A percentile compares a stretch with the other conserved stretches of the same genome.
Conservation (phyloP, 2,113 vertebrate genomes). For the Rhagologus leucostigma region DNA sequence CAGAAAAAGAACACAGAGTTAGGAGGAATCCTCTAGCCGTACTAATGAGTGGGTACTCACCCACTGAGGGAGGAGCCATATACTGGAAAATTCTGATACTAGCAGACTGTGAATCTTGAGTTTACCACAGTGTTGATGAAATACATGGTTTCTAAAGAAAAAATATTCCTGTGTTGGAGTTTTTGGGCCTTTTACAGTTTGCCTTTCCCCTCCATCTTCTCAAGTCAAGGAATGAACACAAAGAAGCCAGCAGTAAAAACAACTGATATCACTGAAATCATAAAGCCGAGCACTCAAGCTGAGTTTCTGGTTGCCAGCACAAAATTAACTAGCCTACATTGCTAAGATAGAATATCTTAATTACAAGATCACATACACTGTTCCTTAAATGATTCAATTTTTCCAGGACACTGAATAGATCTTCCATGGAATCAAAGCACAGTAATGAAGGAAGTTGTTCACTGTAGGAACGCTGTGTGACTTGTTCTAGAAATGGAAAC, state of each 20-base stretch:
- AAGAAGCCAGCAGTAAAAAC: background rate
- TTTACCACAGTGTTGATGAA: background rate
- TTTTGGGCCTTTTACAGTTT: background rate
- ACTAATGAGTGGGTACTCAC: too few relatives aligned
- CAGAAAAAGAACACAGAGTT: background rate
- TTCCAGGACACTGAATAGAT: background rate
- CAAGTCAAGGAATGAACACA: background rate
- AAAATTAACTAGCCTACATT: background rate
- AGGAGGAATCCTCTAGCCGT: background rate
- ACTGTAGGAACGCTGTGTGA: background rate
- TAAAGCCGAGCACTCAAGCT: background rate
- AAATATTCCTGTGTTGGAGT: background rate
- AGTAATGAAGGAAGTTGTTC: background rate
- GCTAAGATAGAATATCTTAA: background rate
- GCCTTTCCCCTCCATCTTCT: rapidly evolving
- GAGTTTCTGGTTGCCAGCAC: background rate
- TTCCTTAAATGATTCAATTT: background rate
- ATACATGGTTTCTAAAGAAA: background rate
- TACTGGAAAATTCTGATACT: background rate
- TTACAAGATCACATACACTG: background rate
- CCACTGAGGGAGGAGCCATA: background rate
- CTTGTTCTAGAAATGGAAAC: background rate
- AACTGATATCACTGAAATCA: background rate
- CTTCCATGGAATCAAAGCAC: background rate
- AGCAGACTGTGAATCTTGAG: background rate